Conservation (phyloP, 2,888 invertebrate genomes). For the Cantharis flavilabris region DNA sequence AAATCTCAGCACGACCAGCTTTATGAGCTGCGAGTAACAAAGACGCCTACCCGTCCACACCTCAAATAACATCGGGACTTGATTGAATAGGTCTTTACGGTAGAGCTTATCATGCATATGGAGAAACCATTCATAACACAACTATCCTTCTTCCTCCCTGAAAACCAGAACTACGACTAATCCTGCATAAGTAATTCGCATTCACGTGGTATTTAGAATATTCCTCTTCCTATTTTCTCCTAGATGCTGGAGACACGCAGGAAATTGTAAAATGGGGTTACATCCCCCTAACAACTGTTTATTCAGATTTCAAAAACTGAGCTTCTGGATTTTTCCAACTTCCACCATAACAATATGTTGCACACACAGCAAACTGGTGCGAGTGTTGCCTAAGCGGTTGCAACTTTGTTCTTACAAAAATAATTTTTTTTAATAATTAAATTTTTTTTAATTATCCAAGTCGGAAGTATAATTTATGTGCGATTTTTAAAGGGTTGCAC, state of each 20-base stretch:
- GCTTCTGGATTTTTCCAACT: too few relatives aligned
- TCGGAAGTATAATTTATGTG: neutral
- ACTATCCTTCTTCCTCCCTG: constrained; percentile 6
- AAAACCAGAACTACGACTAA: constrained; percentile 24
- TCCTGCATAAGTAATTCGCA: constrained; percentile 29
- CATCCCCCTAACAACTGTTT: neutral
- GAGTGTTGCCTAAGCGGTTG: neutral
- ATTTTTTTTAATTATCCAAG: neutral
- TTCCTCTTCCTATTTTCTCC: neutral
- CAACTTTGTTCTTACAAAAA: neutral
- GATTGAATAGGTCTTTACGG: constrained; percentile 27
- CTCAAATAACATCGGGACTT: constrained; percentile 23
- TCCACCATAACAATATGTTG: neutral
- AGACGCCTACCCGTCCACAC: constrained; percentile 22
- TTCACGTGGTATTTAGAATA: constrained; percentile 21
- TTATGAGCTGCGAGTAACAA: constrained; percentile 25
- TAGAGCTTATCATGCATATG: constrained; percentile 25
- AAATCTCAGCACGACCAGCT: constrained; percentile 25
- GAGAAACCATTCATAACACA: constrained; percentile 21
- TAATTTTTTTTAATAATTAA: neutral
- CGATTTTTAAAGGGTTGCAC: neutral
- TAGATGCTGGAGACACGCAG: constrained; percentile 1
- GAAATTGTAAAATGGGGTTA: constrained; percentile 7
- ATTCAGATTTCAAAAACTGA: neutral
- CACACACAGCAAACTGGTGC: neutral